Evolutionary conservation across 2,113 vertebrate genomes (phyloP).

Genomic region (Hyperoodon ampullatus): DNA sequence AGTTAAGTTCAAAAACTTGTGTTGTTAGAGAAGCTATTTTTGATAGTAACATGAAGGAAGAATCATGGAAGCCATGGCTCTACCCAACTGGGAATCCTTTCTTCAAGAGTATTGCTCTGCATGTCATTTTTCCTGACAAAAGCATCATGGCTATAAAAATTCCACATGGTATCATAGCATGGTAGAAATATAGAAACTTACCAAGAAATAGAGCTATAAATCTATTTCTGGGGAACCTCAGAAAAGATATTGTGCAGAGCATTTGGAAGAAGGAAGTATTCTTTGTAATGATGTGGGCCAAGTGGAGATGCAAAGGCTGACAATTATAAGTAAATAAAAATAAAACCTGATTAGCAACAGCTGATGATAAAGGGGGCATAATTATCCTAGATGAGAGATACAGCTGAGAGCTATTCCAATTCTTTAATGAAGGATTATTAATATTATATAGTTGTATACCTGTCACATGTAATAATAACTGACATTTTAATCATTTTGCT

Average conservation of each 20-base stretch:
- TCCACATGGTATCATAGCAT: conserved; percentile 28
- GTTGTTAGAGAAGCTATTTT: conserved; percentile 34
- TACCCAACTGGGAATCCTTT: conserved; percentile 44
- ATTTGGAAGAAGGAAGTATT: conserved; percentile 33
- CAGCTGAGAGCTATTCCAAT: neutral
- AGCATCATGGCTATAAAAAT: conserved; percentile 56
- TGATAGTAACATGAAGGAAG: conserved; percentile 17
- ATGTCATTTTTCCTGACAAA: conserved; percentile 70
- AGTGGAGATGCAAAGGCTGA: neutral
- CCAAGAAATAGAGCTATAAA: conserved; percentile 59
- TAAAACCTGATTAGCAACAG: neutral
- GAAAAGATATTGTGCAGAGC: conserved; percentile 35
- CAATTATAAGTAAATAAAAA: neutral
- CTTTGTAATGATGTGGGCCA: neutral
- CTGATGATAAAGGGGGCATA: neutral
- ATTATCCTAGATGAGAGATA: neutral
- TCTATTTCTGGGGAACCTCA: conserved; percentile 55
- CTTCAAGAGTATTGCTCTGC: conserved; percentile 52
- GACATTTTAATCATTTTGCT: neutral
- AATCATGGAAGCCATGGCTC: conserved; percentile 55
- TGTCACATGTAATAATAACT: neutral
- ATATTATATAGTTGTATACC: neutral
- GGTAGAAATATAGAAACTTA: conserved; percentile 68
- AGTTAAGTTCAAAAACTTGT: conserved; percentile 4
- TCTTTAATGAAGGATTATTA: neutral